Percentiles rank a stretch among this genome's conserved stretches.
These are phyloP conservation scores for Lophius americanus DNA, from an alignment of 2,797 vertebrate species.

Conservation along the genomic window DNA sequence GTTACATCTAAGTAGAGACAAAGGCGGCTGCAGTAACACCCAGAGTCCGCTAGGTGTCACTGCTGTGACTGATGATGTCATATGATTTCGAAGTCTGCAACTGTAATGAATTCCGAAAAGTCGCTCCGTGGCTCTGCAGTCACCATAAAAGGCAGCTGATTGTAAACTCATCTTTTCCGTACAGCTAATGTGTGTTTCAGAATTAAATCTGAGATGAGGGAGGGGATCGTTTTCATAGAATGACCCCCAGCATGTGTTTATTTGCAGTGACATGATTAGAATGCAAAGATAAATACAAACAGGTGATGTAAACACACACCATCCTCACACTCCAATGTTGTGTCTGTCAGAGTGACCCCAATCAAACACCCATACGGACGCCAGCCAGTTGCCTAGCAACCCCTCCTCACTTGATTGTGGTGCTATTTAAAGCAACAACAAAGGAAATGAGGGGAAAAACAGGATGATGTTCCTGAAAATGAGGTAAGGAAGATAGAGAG, in stretches of 20 bases:
- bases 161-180: neutral
- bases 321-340: slow-evolving; percentile 30
- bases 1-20: slow-evolving; percentile 26
- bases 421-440: slow-evolving; percentile 82
- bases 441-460: slow-evolving; percentile 44
- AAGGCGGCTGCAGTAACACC: slow-evolving; percentile 55
- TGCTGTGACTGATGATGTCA: slow-evolving; percentile 71
- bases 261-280: neutral
- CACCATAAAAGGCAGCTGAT: slow-evolving; percentile 23
- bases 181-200: neutral
- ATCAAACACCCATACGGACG: slow-evolving; percentile 77
- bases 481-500: slow-evolving; percentile 34
- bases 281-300: slow-evolving; percentile 18
- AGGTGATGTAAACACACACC: slow-evolving; percentile 13
- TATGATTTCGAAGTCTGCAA: slow-evolving; percentile 39
- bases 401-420: slow-evolving; percentile 76
- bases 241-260: neutral
- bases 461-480: slow-evolving; percentile 61
- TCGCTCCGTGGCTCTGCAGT: slow-evolving; percentile 54
- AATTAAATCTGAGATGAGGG: neutral
- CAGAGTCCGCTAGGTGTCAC: slow-evolving; percentile 68
- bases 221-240: slow-evolving; percentile 8
- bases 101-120: slow-evolving; percentile 47
- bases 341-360: slow-evolving; percentile 65
- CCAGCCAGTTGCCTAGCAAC: slow-evolving; percentile 86